Percentiles rank a stretch among this genome's conserved stretches.
These are phyloP conservation scores for Hesperophylax magnus DNA, from an alignment of 1,140 invertebrate species.

Conservation along the genomic window DNA sequence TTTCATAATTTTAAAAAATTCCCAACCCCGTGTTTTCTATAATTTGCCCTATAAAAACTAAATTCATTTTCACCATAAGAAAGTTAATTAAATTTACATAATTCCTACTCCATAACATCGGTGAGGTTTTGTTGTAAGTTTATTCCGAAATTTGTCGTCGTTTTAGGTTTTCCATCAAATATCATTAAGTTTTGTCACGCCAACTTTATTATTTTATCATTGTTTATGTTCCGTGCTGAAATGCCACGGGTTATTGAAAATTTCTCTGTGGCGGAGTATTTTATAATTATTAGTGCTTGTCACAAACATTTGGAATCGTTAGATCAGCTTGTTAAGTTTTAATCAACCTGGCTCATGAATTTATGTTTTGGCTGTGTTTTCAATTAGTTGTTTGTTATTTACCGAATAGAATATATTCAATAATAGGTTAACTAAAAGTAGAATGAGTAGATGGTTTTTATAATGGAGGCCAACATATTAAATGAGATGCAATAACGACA, in stretches of 20 bases:
- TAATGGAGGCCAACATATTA: too few relatives aligned
- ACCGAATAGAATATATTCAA: too few relatives aligned
- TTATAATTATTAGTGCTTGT: too few relatives aligned
- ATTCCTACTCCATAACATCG: not conserved
- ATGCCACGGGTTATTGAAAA: conserved; percentile 11
- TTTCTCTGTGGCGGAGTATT: not conserved
- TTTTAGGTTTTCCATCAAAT: conserved; percentile 31
- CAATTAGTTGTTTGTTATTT: too few relatives aligned
- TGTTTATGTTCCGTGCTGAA: conserved; percentile 11
- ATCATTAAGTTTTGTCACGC: conserved; percentile 33
- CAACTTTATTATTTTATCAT: conserved; percentile 5
- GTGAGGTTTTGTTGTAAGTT: not conserved
- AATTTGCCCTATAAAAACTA: not conserved
- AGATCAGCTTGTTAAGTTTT: not conserved
- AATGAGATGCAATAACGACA: too few relatives aligned
- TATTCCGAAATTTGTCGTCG: conserved; percentile 2
- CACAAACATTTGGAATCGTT: not conserved
- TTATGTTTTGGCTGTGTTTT: too few relatives aligned
- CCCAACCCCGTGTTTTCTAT: too few relatives aligned
- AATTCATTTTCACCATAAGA: not conserved
- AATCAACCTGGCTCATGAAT: not conserved
- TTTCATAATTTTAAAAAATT: not conserved
- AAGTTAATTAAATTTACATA: conserved; percentile 14
- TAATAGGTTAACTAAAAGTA: too few relatives aligned
- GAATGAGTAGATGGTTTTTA: too few relatives aligned